Conservation (phyloP, 2,797 vertebrate species). For the Cephalopachus bancanus region DNA sequence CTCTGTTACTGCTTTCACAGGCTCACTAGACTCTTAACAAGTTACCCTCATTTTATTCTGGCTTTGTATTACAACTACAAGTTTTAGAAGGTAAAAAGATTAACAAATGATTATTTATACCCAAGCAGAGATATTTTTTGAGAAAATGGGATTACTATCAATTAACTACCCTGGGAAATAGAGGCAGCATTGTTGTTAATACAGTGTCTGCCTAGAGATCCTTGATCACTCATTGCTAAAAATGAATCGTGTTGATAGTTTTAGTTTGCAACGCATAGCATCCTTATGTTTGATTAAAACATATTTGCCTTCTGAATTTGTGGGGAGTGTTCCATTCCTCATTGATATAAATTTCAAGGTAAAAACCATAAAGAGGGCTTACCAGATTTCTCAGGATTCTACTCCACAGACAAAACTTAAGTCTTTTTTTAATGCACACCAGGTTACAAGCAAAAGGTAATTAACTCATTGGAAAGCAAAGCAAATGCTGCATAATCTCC, state of each 20-base stretch:
- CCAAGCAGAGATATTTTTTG: background rate
- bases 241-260: constrained; percentile 49
- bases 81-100: background rate
- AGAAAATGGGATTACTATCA: background rate
- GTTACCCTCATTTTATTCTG: background rate
- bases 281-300: background rate
- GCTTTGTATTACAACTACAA: background rate
- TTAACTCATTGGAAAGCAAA: background rate
- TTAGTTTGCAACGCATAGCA: constrained; percentile 15
- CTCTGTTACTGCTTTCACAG: background rate
- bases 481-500: background rate
- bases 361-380: background rate
- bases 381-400: constrained; percentile 16
- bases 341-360: background rate
- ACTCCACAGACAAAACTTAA: constrained; percentile 43
- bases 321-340: background rate
- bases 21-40: background rate
- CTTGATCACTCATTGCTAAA: constrained; percentile 58
- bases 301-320: background rate
- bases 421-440: background rate
- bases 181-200: constrained; percentile 69
- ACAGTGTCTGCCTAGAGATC: constrained; percentile 64
- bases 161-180: background rate
- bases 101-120: constrained; percentile 29
- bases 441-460: constrained; percentile 8